Conservation (phyloP, 2,888 invertebrate species). For the Apamea epomidion region DNA sequence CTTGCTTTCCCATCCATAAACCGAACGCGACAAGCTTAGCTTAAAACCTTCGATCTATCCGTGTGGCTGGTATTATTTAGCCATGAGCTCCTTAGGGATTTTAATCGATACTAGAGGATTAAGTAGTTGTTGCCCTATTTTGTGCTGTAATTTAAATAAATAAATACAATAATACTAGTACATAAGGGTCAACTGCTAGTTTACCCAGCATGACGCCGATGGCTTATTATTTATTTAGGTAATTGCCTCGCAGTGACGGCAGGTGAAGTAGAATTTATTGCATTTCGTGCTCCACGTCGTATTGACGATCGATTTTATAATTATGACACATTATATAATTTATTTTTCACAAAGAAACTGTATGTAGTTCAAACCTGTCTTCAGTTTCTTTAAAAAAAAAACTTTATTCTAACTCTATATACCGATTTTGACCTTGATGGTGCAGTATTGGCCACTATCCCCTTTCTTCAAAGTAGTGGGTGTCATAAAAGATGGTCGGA, state of each 20-base stretch:
- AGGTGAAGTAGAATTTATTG: neutral
- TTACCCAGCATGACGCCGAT: neutral
- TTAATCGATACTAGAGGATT: neutral
- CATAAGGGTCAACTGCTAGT: neutral
- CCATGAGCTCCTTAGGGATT: neutral
- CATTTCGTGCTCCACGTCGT: neutral
- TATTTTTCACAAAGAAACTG: neutral
- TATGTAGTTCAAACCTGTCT: neutral
- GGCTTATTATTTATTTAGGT: constrained; percentile 5
- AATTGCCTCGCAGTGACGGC: neutral
- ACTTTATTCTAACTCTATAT: neutral
- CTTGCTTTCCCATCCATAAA: neutral
- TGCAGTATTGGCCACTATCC: neutral
- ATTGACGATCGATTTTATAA: constrained; percentile 1
- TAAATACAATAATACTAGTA: neutral
- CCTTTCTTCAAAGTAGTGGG: neutral
- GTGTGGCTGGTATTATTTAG: neutral
- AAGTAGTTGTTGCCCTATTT: neutral
- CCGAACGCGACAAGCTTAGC: neutral
- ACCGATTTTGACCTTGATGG: no score
- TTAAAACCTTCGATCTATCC: no score
- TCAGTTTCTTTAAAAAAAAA: constrained; percentile 1
- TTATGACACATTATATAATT: constrained; percentile 12
- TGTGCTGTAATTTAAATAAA: neutral
- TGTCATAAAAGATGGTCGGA: neutral